Conservation (phyloP, 1,140 invertebrate species). For the Thaumetopoea pityocampa region DNA sequence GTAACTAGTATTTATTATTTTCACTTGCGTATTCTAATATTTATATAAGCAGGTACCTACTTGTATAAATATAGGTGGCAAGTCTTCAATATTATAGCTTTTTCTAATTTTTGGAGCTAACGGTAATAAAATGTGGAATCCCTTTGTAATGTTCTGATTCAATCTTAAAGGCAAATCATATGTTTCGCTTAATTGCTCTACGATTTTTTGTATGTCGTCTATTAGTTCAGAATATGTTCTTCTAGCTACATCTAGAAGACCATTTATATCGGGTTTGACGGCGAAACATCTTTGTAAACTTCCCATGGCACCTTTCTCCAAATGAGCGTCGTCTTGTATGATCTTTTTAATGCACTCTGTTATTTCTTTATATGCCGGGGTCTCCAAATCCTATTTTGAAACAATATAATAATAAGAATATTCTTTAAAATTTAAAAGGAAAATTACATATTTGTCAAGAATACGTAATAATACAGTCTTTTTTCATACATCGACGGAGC, state of each 20-base stretch:
- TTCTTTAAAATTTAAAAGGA: constrained; percentile 4
- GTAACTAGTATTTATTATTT: too few relatives aligned
- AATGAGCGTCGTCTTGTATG: constrained; percentile 83
- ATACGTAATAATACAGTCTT: too few relatives aligned
- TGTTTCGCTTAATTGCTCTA: constrained; percentile 79
- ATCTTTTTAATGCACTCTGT: constrained; percentile 79
- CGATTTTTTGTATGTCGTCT: constrained; percentile 83
- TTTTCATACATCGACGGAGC: too few relatives aligned
- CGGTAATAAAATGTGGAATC: constrained; percentile 85
- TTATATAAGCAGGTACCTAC: too few relatives aligned
- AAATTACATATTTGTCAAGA: too few relatives aligned
- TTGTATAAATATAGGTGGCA: constrained; percentile 82
- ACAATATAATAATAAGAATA: constrained; percentile 1
- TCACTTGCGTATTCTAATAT: too few relatives aligned
- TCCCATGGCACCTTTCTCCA: constrained; percentile 81
- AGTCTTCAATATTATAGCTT: constrained; percentile 74
- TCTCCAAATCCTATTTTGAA: constrained; percentile 57
- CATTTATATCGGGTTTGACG: constrained; percentile 85
- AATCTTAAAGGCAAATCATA: constrained; percentile 81
- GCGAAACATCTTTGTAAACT: constrained; percentile 90
- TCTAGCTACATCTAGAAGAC: constrained; percentile 86
- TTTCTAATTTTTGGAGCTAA: constrained; percentile 57
- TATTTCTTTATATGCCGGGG: constrained; percentile 75
- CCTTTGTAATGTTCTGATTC: constrained; percentile 80
- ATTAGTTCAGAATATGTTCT: constrained; percentile 86